Base-by-base conservation (phyloP, 1,140 invertebrate genomes). In the Vollenhovia emeryi region DNA sequence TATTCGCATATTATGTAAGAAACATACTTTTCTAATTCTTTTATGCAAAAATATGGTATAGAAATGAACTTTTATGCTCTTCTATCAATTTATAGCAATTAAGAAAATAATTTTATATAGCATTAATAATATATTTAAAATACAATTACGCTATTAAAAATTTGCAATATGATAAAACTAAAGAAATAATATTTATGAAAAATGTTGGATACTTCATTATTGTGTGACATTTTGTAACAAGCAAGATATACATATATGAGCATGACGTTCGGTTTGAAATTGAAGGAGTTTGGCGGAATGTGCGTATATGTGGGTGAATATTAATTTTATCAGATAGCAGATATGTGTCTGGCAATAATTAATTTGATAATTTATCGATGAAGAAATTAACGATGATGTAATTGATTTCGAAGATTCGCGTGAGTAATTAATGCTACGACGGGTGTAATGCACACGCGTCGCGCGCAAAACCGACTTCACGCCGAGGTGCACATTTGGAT, bases 351-450 rank as follows among this genome's bases (percentile, higher is more conserved):
- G 50, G 1, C n/a, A 1, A 82, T 82, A 82, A 82, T 82, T 82
- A 82, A 82, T 82, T 73, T 82, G 36, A 82, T 82, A 71, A 82
- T 82, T 82, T 45, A 73, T 30, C 50, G 50, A 82, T 73, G 68
- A 79, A 79, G 62, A 79, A 79, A 79, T 79, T 68, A 79, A 79
- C 48, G 45, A 79, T 40, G 15, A 71, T 82, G 66, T 73, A 82
- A 82, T 82, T 82, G 71, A 82, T 82, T 73, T 82, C n/a, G 50
- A 82, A 82, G 78, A 82, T 82, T 82, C 66, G 78, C 52, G 13
- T 36, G 78, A 82, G 66, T 82, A 82, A 82, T 82, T 82, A 82
- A 82, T 82, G 78, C 13, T 45, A 73, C 64, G 78, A 82, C 52
- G 36, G 66, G 50, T 82, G n/a, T 71, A 82, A 73, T 43, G 66